Evolutionary conservation across 2,797 vertebrate species (phyloP).

Genomic region (Masticophis lateralis): DNA sequence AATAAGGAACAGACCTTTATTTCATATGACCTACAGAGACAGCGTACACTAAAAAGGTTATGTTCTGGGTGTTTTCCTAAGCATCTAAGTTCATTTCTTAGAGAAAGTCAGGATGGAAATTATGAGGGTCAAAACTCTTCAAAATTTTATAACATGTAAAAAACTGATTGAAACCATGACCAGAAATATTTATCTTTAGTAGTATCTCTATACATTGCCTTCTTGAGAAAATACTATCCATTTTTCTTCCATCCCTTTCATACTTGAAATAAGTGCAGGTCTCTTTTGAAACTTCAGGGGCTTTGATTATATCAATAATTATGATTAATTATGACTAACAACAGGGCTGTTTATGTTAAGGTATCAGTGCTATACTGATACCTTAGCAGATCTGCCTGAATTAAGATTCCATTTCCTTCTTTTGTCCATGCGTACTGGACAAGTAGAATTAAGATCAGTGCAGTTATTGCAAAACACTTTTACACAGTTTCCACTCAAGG

Average conservation of each 20-base stretch:
- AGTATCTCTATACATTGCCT: background rate
- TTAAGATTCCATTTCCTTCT: background rate
- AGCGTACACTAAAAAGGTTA: background rate
- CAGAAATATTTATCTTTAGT: background rate
- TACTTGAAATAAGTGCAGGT: background rate
- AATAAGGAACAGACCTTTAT: background rate
- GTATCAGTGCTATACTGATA: background rate
- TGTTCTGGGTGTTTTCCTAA: background rate
- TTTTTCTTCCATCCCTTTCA: background rate
- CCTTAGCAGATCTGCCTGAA: background rate
- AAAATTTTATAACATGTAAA: background rate
- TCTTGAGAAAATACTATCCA: background rate
- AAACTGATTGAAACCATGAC: background rate
- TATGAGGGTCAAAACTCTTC: background rate
- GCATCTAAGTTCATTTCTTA: background rate
- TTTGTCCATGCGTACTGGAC: background rate
- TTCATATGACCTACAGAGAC: background rate
- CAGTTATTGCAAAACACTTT: background rate
- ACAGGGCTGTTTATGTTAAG: background rate
- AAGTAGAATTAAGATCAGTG: background rate
- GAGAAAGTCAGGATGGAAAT: background rate
- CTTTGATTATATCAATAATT: background rate
- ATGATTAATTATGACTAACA: background rate
- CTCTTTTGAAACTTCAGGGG: background rate
- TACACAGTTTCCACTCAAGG: background rate